Percentiles rank a stretch among this genome's conserved stretches.
Conservation (phyloP, 2,888 invertebrate species). For the Leucophenga maculata region DNA sequence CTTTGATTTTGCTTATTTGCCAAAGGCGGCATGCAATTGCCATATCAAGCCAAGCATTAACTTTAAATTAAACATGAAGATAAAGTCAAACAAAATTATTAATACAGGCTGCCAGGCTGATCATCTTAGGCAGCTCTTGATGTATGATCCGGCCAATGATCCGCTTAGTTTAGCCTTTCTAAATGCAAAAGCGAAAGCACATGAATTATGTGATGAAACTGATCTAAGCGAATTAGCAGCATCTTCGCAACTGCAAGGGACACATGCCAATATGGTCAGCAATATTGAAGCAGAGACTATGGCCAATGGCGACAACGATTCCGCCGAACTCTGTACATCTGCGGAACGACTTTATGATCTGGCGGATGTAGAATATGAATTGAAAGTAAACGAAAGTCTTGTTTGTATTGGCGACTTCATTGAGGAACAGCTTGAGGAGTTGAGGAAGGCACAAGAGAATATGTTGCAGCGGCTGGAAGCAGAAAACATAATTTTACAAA, state of each 20-base stretch:
- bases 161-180: background rate
- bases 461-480: slow-evolving; percentile 26
- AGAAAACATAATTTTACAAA: slow-evolving; percentile 37
- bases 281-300: slow-evolving; percentile 17
- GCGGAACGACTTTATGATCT: slow-evolving; percentile 83
- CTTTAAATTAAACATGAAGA: slow-evolving; percentile 54
- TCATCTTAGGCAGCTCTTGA: background rate
- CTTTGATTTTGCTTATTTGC: slow-evolving; percentile 54
- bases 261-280: background rate
- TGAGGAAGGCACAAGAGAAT: slow-evolving; percentile 25
- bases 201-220: no score
- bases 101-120: slow-evolving; percentile 35
- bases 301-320: slow-evolving; percentile 17
- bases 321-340: slow-evolving; percentile 67
- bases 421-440: slow-evolving; percentile 7
- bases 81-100: slow-evolving; percentile 40
- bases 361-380: slow-evolving; percentile 76
- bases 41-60: slow-evolving; percentile 59
- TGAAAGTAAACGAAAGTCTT: slow-evolving; percentile 73
- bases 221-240: background rate
- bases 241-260: background rate
- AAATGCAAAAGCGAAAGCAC: background rate
- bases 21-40: slow-evolving; percentile 42
- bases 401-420: background rate
- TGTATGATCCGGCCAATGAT: background rate